Conservation (phyloP, 30 jellyfish, hydroid and myxozoan species). For the Turritopsis dohrnii region DNA sequence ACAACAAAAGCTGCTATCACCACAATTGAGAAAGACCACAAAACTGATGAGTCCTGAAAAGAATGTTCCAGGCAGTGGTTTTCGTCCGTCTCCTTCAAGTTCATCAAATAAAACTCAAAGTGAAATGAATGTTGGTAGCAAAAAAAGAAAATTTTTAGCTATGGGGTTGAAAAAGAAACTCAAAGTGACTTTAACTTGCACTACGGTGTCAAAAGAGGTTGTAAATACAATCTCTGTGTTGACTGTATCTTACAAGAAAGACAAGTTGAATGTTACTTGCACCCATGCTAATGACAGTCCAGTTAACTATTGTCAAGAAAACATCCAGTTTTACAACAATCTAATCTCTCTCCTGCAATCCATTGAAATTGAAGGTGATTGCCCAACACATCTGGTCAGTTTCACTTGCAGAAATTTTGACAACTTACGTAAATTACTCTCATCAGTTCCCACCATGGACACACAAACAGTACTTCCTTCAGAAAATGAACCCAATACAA, state of each 20-base stretch:
- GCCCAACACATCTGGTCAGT: not conserved
- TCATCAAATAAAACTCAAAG: not conserved
- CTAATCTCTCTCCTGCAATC: not conserved
- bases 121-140: not conserved
- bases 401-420: not conserved
- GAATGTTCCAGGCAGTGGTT: slow-evolving; percentile 9
- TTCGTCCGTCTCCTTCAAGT: not conserved
- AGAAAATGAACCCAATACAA: not conserved
- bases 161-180: not conserved
- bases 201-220: not conserved
- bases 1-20: slow-evolving; percentile 13
- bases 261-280: not conserved
- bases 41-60: not conserved
- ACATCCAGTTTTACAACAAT: not conserved
- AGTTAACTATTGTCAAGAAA: not conserved
- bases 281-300: not conserved
- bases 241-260: not conserved
- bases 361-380: not conserved
- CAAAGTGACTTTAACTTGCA: not conserved
- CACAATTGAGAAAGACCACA: not conserved
- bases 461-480: not conserved
- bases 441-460: not conserved
- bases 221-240: not conserved
- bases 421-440: not conserved
- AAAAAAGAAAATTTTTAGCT: not conserved